A percentile compares a stretch with the other conserved stretches of the same genome.
Evolutionary conservation across 2,888 invertebrate genomes (phyloP).

Genomic region (Abscondita cerata): DNA sequence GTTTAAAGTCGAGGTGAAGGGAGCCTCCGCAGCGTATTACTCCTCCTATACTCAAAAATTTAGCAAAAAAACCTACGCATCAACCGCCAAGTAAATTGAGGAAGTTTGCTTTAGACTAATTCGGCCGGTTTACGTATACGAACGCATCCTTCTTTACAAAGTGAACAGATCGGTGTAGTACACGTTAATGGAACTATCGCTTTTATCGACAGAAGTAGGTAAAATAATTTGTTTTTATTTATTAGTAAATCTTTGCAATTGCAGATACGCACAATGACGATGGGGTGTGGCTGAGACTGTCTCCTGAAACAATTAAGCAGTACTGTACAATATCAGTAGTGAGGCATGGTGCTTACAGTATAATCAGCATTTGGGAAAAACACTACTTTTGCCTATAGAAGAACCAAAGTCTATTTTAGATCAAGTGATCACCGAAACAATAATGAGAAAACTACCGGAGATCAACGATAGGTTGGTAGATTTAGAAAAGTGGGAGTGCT

Average conservation of each 20-base stretch:
- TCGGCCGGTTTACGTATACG: conserved; percentile 89
- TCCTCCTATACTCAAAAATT: conserved; percentile 70
- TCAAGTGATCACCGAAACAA: conserved; percentile 62
- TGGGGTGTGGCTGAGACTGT: conserved; percentile 93
- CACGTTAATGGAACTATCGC: conserved; percentile 85
- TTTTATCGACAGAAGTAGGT: conserved; percentile 86
- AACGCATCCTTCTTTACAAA: conserved; percentile 90
- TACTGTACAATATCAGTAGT: conserved; percentile 67
- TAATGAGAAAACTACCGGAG: conserved; percentile 61
- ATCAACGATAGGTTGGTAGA: conserved; percentile 56
- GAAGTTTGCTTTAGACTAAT: conserved; percentile 78
- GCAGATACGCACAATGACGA: conserved; percentile 91
- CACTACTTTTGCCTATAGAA: conserved; percentile 79
- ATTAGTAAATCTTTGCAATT: conserved; percentile 15
- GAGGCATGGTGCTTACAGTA: conserved; percentile 96
- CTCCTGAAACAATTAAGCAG: conserved; percentile 82
- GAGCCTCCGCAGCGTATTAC: conserved; percentile 81
- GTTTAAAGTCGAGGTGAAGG: conserved; percentile 82
- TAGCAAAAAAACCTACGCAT: conserved; percentile 68
- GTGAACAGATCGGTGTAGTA: conserved; percentile 91
- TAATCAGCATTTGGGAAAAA: conserved; percentile 89
- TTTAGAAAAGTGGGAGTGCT: no score
- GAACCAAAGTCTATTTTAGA: conserved; percentile 70
- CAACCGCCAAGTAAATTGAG: conserved; percentile 72
- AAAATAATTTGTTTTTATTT: background rate